Percentiles rank a stretch among this genome's conserved stretches.
Conservation (phyloP, 1,140 invertebrate genomes). For the Leptopilina clavipes region DNA sequence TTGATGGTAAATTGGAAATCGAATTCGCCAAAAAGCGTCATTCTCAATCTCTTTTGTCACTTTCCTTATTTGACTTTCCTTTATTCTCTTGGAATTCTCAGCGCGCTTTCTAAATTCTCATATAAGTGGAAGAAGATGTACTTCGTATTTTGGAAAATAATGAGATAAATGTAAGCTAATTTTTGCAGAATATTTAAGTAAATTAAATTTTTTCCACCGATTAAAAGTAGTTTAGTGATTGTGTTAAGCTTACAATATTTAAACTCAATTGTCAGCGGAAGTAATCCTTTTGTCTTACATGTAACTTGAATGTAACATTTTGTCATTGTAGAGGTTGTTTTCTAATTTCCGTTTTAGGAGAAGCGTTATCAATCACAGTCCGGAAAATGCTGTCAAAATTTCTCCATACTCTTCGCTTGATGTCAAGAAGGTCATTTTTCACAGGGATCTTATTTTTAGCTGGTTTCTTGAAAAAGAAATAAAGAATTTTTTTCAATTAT, state of each 20-base stretch:
- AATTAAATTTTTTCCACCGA: background rate
- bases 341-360: background rate
- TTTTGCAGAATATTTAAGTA: too few species aligned
- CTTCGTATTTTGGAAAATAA: too few species aligned
- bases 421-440: conserved; percentile 16
- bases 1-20: conserved; percentile 5
- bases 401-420: background rate
- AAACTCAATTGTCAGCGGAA: background rate
- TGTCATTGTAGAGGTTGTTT: background rate
- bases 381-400: conserved; percentile 13
- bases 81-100: background rate
- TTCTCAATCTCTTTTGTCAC: conserved; percentile 13
- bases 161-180: too few species aligned
- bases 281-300: background rate
- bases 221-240: too few species aligned
- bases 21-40: conserved; percentile 24
- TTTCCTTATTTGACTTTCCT: background rate
- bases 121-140: background rate
- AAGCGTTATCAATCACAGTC: background rate
- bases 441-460: background rate
- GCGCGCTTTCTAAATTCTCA: background rate
- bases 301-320: background rate
- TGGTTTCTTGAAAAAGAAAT: background rate
- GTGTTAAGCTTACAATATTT: background rate
- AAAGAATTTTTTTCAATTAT: background rate